Conservation (phyloP, 2,888 invertebrate genomes). For the Agrypnus murinus region DNA sequence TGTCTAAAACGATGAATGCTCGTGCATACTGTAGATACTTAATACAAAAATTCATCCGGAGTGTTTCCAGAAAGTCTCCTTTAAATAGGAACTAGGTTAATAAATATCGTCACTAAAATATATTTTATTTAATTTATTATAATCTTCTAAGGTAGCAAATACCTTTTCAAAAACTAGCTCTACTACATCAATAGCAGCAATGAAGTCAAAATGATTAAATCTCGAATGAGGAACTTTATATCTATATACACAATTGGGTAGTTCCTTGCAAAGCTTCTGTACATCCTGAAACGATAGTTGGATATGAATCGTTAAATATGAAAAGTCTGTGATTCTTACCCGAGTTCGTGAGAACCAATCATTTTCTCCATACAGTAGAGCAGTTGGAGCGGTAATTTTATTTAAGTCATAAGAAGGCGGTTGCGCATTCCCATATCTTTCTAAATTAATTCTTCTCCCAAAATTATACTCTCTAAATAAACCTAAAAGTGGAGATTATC, state of each 20-base stretch:
- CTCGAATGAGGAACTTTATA: conserved; percentile 60
- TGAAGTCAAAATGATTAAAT: conserved; percentile 73
- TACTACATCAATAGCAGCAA: conserved; percentile 71
- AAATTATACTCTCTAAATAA: conserved; percentile 72
- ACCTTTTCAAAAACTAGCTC: conserved; percentile 68
- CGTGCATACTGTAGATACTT: no score
- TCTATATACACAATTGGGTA: conserved; percentile 69
- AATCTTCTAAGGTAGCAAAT: conserved; percentile 51
- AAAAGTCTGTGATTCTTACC: conserved; percentile 5
- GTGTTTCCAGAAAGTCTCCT: no score
- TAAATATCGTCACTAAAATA: no score
- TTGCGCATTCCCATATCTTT: conserved; percentile 71
- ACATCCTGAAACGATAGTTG: conserved; percentile 73
- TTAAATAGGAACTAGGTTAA: no score
- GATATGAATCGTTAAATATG: background rate
- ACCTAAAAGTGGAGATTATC: conserved; percentile 52
- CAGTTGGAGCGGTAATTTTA: no score
- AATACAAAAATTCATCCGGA: no score
- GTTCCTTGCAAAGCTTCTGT: conserved; percentile 70
- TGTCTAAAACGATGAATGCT: no score
- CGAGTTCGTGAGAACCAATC: conserved; percentile 78
- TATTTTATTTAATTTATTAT: no score
- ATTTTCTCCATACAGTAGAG: conserved; percentile 75
- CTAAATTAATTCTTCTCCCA: conserved; percentile 67
- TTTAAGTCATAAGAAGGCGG: conserved; percentile 75